Evolutionary conservation across 1,140 invertebrate genomes (phyloP), one percentile per base, ranked within the genome.

Genomic region (Arctopsyche grandis): DNA sequence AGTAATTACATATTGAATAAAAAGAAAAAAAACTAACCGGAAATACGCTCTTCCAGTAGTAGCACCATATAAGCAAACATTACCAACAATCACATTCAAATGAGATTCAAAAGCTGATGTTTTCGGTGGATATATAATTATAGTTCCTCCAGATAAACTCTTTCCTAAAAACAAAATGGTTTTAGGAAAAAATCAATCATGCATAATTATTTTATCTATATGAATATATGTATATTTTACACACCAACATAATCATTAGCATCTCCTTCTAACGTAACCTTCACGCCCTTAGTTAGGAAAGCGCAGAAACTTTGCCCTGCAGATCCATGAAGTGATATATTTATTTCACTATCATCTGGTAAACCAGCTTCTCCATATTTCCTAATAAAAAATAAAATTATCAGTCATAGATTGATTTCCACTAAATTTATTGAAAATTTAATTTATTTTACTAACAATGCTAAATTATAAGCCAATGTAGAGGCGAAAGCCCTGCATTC

Each of bases 241-340:
- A 84, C 82, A 88, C 97, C 98, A 79, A 99, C 98, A 88, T 99
- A 99, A 88, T 99, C 98, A 87, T 99, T 99, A 66, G 98, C 95
- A 89, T 99, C 98, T 71, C 98, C 98, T 88, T 98, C 97, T 3
- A 99, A 90, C 10, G 92, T 95, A 0, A 99, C 93, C 81, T 93
- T 93, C 78, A 99, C 91, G 38, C 98, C 98, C 79, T 93, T 94
- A 0, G 95, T 93, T 79, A 99, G 88, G 89, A 99, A 99, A n/a
- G 98, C 98, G 87, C 98, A 97, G 89, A 99, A 99, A 85, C 97
- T 99, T 89, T 99, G 98, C 38, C 98, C 98, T 26, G 98, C 98
- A n/a, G 97, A 98, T 9, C 98, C 98, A 80, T 89, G 94, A 43
- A 99, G 87, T 69, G 91, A 91, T 48, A 99, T 95, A 82, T 96